Conservation (phyloP, 2,797 vertebrate species). For the Harpagifer antarcticus region DNA sequence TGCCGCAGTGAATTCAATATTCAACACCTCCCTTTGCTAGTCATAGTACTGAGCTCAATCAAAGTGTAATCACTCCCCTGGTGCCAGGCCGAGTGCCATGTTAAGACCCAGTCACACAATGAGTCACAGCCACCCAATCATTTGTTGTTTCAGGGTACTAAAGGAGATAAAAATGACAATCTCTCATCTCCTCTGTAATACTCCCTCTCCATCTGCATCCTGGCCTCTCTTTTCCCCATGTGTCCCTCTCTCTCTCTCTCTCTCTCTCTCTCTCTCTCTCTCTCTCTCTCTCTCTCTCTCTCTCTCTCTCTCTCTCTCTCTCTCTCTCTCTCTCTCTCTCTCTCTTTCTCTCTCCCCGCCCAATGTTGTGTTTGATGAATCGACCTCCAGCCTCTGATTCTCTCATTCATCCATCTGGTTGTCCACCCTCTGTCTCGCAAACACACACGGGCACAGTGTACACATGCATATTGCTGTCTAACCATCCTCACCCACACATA, state of each 20-base stretch:
- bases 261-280: constrained; percentile 14
- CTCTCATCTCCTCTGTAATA: constrained; percentile 55
- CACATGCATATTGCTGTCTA: constrained; percentile 33
- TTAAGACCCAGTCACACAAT: constrained; percentile 51
- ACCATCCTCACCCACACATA: constrained; percentile 29
- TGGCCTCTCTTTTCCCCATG: constrained; percentile 13
- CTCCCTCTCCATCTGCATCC: constrained; percentile 43
- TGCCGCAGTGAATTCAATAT: constrained; percentile 64
- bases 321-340: constrained; percentile 3
- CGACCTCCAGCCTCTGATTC: constrained; percentile 78
- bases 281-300: constrained; percentile 19
- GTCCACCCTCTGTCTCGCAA: constrained; percentile 79
- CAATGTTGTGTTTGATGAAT: constrained; percentile 79
- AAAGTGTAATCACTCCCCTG: constrained; percentile 69
- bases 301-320: constrained; percentile 21
- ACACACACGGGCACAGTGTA: constrained; percentile 33
- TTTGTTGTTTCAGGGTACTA: constrained; percentile 61
- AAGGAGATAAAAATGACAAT: constrained; percentile 66
- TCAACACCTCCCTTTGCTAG: constrained; percentile 48
- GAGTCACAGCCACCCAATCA: constrained; percentile 44
- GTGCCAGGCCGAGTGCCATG: constrained; percentile 43
- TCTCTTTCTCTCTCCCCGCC: constrained; percentile 53
- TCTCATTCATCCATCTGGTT: constrained; percentile 79
- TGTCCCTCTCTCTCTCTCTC: too few relatives aligned
- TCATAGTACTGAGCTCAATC: constrained; percentile 62